Evolutionary conservation across 2,113 vertebrate species (phyloP).

Genomic region (Dipodomys stephensi): DNA sequence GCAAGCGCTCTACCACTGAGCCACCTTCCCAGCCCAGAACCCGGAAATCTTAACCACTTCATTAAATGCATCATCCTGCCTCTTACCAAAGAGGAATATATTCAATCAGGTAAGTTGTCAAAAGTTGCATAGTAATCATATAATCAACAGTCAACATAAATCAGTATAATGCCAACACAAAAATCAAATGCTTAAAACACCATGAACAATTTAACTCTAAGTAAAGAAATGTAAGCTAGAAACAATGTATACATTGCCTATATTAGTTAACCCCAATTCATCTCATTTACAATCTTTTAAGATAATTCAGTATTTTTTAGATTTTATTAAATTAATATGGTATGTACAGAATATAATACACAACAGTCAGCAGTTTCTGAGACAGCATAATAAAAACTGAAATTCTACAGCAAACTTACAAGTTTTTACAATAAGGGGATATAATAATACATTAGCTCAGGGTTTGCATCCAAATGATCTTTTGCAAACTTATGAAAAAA

Average conservation of each 20-base stretch:
- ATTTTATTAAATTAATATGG: neutral
- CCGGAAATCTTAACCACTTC: conserved; percentile 20
- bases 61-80: neutral
- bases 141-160: neutral
- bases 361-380: neutral
- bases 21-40: no score
- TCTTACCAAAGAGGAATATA: conserved; percentile 22
- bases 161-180: conserved; percentile 28
- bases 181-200: conserved; percentile 41
- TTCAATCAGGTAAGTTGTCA: neutral
- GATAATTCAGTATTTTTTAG: neutral
- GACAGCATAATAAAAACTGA: neutral
- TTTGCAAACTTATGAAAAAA: conserved; percentile 27
- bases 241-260: neutral
- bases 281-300: neutral
- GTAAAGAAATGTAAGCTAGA: conserved; percentile 38
- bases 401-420: neutral
- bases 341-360: neutral
- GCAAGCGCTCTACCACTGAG: no score
- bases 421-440: neutral
- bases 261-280: conserved; percentile 15
- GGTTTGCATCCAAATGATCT: neutral
- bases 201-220: neutral
- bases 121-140: neutral
- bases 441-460: neutral